Evolutionary conservation across 2,888 invertebrate genomes (phyloP).

Genomic region (Leptopterna dolabrata): DNA sequence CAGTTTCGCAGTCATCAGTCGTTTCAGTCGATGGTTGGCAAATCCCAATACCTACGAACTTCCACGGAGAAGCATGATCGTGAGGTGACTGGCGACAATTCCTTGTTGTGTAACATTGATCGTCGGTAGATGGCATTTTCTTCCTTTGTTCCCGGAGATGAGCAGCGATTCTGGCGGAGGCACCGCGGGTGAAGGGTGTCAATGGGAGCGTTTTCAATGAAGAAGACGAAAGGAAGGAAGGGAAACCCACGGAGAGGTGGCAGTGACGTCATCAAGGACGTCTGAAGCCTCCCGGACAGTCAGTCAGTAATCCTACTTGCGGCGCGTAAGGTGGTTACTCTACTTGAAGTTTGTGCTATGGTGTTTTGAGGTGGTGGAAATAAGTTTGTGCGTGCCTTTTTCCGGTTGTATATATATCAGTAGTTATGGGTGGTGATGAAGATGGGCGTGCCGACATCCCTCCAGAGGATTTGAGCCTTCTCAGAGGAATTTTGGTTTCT

Average conservation of each 20-base stretch:
- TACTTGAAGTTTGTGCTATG: background rate
- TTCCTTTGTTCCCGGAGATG: background rate
- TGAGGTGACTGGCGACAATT: background rate
- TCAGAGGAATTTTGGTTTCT: constrained; percentile 71
- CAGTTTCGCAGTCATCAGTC: background rate
- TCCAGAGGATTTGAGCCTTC: constrained; percentile 69
- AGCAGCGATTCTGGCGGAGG: background rate
- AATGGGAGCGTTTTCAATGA: constrained; percentile 14
- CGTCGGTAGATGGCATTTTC: background rate
- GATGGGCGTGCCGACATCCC: constrained; percentile 60
- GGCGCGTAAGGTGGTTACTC: background rate
- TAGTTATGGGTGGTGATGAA: constrained; percentile 57
- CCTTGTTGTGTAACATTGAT: background rate
- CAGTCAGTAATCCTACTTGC: constrained; percentile 23
- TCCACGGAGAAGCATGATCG: background rate
- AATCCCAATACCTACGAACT: background rate
- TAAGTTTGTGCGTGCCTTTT: background rate
- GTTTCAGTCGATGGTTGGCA: background rate
- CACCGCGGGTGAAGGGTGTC: constrained; percentile 14
- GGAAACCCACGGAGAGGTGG: constrained; percentile 16
- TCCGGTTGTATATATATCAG: background rate
- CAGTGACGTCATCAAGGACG: constrained; percentile 45
- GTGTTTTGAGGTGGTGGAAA: background rate
- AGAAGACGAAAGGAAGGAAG: constrained; percentile 2
- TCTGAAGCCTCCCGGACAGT: constrained; percentile 26